phyloP scores from a whole-genome alignment of 2,113 vertebrate genomes.

The Oncorhynchus nerka region DNA sequence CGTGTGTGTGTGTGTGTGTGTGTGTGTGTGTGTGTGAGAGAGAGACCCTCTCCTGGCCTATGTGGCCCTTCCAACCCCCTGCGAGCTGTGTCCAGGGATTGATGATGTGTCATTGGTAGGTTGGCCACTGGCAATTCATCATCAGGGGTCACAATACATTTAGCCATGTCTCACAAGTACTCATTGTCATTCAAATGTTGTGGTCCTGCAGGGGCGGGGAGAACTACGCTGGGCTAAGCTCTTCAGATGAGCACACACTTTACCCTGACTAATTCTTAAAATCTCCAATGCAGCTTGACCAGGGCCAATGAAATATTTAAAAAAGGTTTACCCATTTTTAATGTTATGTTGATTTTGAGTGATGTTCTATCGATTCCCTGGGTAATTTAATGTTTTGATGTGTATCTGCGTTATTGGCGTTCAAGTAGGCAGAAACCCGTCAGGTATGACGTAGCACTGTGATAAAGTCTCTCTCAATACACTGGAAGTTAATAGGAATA shows the following conservation, averaged over 20 bases:
- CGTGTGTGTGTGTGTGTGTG: too few relatives aligned
- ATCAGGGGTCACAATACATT: constrained; percentile 59
- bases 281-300: constrained; percentile 3
- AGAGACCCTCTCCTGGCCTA: neutral
- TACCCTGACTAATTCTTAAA: constrained; percentile 17
- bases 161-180: constrained; percentile 51
- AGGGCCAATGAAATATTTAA: constrained; percentile 21
- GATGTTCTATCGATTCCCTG: too few relatives aligned
- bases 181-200: constrained; percentile 59
- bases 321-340: too few relatives aligned
- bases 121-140: constrained; percentile 56
- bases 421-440: too few relatives aligned
- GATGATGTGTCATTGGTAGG: constrained; percentile 55
- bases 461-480: too few relatives aligned
- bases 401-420: too few relatives aligned
- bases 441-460: too few relatives aligned
- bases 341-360: too few relatives aligned
- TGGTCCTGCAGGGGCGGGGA: constrained; percentile 25
- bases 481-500: too few relatives aligned
- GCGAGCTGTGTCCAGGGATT: constrained; percentile 29
- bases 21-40: too few relatives aligned
- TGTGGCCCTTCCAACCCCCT: constrained; percentile 12
- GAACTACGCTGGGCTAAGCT: constrained; percentile 22
- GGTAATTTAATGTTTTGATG: too few relatives aligned
- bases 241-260: constrained; percentile 23